Evolutionary conservation across 2,888 invertebrate species (phyloP).

Genomic region (Phalangium opilio): DNA sequence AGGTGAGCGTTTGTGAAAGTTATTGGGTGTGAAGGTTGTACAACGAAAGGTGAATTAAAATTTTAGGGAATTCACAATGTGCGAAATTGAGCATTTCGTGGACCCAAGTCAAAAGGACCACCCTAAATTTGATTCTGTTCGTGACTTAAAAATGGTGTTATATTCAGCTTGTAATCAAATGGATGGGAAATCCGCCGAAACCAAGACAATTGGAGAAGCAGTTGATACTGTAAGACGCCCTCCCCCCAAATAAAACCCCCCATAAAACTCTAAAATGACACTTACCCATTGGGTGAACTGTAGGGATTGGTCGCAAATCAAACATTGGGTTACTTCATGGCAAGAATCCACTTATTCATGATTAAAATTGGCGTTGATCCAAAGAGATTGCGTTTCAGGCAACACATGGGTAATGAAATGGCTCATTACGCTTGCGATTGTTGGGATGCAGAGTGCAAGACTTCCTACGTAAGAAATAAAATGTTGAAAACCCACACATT

Average conservation of each 20-base stretch:
- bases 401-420: constrained; percentile 99
- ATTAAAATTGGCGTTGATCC: constrained; percentile 71
- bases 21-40: background rate
- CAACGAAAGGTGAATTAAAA: constrained; percentile 1
- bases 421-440: constrained; percentile 99
- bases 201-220: constrained; percentile 67
- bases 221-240: constrained; percentile 50
- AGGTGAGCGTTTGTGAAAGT: constrained; percentile 29
- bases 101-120: constrained; percentile 60
- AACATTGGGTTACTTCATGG: constrained; percentile 95
- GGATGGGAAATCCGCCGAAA: constrained; percentile 77
- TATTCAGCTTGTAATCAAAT: constrained; percentile 96
- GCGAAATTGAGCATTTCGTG: constrained; percentile 99
- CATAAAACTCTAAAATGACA: too few relatives aligned
- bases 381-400: constrained; percentile 75
- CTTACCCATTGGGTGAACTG: constrained; percentile 6
- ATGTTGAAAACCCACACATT: too few relatives aligned
- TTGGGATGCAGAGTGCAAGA: constrained; percentile 97
- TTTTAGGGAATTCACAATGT: constrained; percentile 92
- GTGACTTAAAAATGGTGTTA: constrained; percentile 56
- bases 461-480: constrained; percentile 55
- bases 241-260: too few relatives aligned
- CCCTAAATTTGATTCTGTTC: constrained; percentile 66
- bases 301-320: constrained; percentile 82
- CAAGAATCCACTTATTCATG: constrained; percentile 78